Base-by-base conservation (phyloP, 2,888 invertebrate species). In the Drosophila acutilabella region DNA sequence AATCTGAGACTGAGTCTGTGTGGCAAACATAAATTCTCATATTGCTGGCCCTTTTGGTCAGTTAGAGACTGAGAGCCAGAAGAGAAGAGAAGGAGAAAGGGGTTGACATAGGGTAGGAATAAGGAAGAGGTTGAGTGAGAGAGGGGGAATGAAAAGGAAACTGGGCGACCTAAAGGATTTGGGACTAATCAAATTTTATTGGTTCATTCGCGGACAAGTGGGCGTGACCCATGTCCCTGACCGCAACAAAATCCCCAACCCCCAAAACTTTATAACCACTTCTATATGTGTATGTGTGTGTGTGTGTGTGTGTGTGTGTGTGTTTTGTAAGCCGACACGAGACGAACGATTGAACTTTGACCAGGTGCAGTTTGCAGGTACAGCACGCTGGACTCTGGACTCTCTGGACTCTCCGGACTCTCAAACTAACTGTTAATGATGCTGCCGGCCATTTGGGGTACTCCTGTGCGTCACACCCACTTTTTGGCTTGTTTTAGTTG, bases 101-200 rank as follows among this genome's bases (percentile, higher is more conserved):
- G 30, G 8, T 30, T 30, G 30, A 7, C 1, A 30, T 30, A 30
- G 30, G 30, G 30, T 30, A 30, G 30, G 26, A 26, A 7, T 26
- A 26, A 26, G 26, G 2, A 2, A 2, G 26, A 5, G 10, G 11
- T 5, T 8, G 33, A 36, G 36, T 4, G 13, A 4, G 13, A 13
- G 36, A 8, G 36, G 2, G 13, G 4, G 13, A 36, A 13, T 13
- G 13, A 36, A 10, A 13, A 36, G 36, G 36, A 36, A 36, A 36
- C 36, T 13, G 47, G 16, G 14, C 41, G 59, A 76, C 51, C 70
- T 57, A 48, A 72, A 64, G 66, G 59, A 74, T 77, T 78, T 64
- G 54, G 42, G 71, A 48, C 82, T 83, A 86, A 86, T 86, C 87
- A 86, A 83, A 83, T 83, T 83, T 83, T 83, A 81, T 83, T 81